Base-by-base conservation (phyloP, 1,140 invertebrate genomes). In the Aricia agestis region DNA sequence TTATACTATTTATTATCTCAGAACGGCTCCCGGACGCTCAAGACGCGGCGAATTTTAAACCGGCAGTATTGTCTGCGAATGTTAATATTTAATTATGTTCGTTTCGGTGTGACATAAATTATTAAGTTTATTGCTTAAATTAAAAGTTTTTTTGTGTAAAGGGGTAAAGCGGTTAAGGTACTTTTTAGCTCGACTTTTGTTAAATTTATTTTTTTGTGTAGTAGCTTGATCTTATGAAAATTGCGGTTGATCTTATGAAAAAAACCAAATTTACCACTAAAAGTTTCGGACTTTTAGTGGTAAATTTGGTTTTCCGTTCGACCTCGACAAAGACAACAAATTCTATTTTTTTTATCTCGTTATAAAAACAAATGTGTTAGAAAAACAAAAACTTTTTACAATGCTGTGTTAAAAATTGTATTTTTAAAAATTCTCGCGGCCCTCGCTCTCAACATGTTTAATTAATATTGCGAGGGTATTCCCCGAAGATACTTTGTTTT, bases 1-100 rank as follows among this genome's bases (percentile, higher is more conserved):
- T 89, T 86, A 81, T 85, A 86, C 83, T 84, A 87, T 87, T 85
- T 86, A 87, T 87, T 87, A 87, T 86, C 79, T 80, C 69, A 41
- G 76, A 76, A 79, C 76, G 74, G 73, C 72, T 69, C 72, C 73
- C 75, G 70, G 75, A 74, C 77, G 71, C 75, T 72, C 75, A 72
- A 78, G 77, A 78, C 72, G 74, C 61, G 73, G 66, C 32, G 76
- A 73, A 76, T 78, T 76, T 76, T 74, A 76, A 74, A 67, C 69
- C 25, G 57, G n/a, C 68, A 25, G 63, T 65, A 69, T 76, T 76
- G 65, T 73, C 66, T 65, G 32, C 59, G 67, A 73, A 70, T 67
- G 45, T 61, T 61, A 45, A 59, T 61, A 63, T 67, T 72, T 63
- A 63, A 63, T 63, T 63, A 63, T 63, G 19, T 6, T 63, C 59